Evolutionary conservation across 1,140 invertebrate species (phyloP), one percentile per base, ranked within the genome.

Genomic region (Eupeodes corollae): DNA sequence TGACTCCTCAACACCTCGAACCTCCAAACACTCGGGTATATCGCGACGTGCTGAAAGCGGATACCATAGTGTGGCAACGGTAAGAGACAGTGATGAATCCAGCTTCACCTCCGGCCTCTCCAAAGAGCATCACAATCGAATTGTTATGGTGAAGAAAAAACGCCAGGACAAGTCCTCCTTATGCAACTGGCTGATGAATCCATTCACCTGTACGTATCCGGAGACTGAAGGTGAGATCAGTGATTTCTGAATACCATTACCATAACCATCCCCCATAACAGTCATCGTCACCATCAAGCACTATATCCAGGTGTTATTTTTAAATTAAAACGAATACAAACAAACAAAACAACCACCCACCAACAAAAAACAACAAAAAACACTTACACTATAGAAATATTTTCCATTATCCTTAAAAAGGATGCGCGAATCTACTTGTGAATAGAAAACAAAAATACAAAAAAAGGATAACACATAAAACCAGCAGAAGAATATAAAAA

Each of bases 51-150:
- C 83, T 2, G 85, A 88, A 63, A 91, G 88, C 59, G 90, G 89
- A 2, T 92, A 93, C 61, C 89, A 92, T 57, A 91, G 85, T 57
- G 83, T 92, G 47, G 66, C 66, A 12, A 68, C 66, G 0, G 81
- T 88, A 2, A 70, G 88, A 51, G 88, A 92, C 56, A 88, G 85
- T 45, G 83, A 88, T 56, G 84, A 84, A 38, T 87, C 84, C n/a
- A 87, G 84, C 50, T 79, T 88, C 50, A 83, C 83, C 38, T 87
- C 84, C 9, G 84, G 84, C 51, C 82, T 40, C 81, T 81, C 42
- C 63, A 83, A 56, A 73, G 80, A 55, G 75, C 82, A 31, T 76
- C 78, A 48, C 71, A 78, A 35, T 73, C 82, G 37, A 72, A 82
- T 61, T 72, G 79, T 48, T 73, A 77, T 67, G 63, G 71, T 71